Base-by-base conservation (phyloP, 1,140 invertebrate genomes). In the Centruroides sculpturatus region DNA sequence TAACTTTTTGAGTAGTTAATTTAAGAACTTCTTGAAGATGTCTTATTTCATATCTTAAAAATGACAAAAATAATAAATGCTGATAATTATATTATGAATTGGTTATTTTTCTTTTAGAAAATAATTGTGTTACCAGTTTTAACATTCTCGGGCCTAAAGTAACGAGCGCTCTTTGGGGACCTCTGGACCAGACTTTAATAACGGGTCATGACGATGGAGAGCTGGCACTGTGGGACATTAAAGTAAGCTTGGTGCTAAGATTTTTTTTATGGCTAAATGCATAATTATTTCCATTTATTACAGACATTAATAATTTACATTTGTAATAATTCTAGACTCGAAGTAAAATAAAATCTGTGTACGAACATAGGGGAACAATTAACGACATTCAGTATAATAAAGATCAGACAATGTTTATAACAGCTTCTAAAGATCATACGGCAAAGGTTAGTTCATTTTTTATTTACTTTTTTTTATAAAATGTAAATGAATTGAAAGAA, bases 341-440 rank as follows among this genome's bases (percentile, higher is more conserved):
- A 11, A 87, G 90, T 68, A 84, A 85, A 71, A 73, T 87, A 13
- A 55, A 55, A 12, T 54, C 60, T 9, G 79, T 84, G 12, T 82
- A 84, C 64, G 89, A 87, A 64, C 95, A 99, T 72, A 83, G 80
- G 2, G 82, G 81, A 52, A 81, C 85, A 66, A 95, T 99, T 61
- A 97, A 94, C 73, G 94, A 98, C 71, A 92, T 98, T 84, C 94
- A 98, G 74, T 79, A 87, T 64, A 90, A 86, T 50, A 87, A 88
- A 69, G 93, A 99, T 73, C 83, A 85, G 23, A 91, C 88, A 3
- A 94, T 97, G 89, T 89, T 98, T 69, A 89, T 99, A 12, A 94
- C 94, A 5, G 92, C 94, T 4, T 95, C 90, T 1, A 90, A 94
- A 75, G 94, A 98, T 76, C 82, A 85, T 63, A 92, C 92, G 12